Evolutionary conservation across 1,140 invertebrate species (phyloP).

Genomic region (Mizuhopecten yessoensis): DNA sequence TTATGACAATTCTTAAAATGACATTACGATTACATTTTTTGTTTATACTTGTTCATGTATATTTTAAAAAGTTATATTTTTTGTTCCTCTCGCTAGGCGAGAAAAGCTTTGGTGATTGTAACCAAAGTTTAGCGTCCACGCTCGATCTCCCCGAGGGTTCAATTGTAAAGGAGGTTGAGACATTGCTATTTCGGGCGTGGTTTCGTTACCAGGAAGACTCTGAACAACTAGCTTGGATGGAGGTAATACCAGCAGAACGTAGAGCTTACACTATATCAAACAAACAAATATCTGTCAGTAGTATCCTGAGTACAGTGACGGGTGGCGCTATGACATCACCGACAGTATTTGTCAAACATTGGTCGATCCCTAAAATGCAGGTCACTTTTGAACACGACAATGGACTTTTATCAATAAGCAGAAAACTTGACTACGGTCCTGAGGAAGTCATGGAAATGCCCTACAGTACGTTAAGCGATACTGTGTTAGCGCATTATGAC

Average conservation of each 20-base stretch:
- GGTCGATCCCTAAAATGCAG: background rate
- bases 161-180: background rate
- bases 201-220: background rate
- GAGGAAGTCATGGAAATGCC: slow-evolving; percentile 18
- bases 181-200: background rate
- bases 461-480: background rate
- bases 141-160: background rate
- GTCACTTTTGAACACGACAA: slow-evolving; percentile 8
- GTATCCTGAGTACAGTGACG: background rate
- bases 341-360: slow-evolving; percentile 33
- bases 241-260: background rate
- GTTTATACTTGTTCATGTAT: too few relatives aligned
- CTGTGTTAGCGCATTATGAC: background rate
- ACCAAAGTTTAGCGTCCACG: background rate
- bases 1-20: too few relatives aligned
- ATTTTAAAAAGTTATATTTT: too few relatives aligned
- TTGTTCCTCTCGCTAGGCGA: background rate
- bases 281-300: background rate
- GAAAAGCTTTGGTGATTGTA: background rate
- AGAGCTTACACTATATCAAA: background rate
- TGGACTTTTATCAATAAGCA: background rate
- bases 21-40: too few relatives aligned
- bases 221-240: background rate
- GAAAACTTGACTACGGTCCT: background rate
- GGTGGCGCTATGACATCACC: slow-evolving; percentile 48